Base-by-base conservation (phyloP, 2,797 vertebrate species). In the Taenioides sp. region DNA sequence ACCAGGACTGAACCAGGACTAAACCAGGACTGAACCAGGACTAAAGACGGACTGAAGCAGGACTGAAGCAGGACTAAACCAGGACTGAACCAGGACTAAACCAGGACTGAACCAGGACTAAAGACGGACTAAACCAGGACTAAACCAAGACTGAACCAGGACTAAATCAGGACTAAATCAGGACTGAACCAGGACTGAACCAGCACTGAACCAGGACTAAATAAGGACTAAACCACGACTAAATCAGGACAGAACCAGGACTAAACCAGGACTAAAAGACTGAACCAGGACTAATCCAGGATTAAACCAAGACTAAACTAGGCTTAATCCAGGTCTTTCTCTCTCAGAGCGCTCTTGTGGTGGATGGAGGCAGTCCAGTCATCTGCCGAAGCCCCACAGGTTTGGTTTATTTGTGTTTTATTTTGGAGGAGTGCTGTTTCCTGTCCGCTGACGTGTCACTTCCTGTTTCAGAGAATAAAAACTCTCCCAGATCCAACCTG, bases 341-440 rank as follows among this genome's bases (percentile, higher is more conserved):
- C 40, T 43, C 12, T 43, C 40, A 43, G 40, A 43, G 12, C 2
- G 14, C 40, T 43, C 40, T 43, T 14, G 40, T 1, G 57, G 57
- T 65, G 0, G 97, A 97, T 6, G 93, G 88, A 84, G 94, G 95
- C 2, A 76, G 85, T 58, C 92, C 89, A 0, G 90, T 95, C 78
- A 91, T 96, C 91, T 97, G 93, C 83, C 92, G 95, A 85, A 98
- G 96, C 83, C 97, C 96, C 54, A 96, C 96, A 91, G 96, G 96
- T 98, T 80, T 28, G 14, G 5, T 65, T 65, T 47, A 25, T 25
- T 47, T 0, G 11, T 16, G 20, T 22, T 47, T 47, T 65, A 16
- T 47, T 60, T 31, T 28, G 25, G 0, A 28, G 58, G 25, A 28
- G 14, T 17, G 2, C 22, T 57, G 28, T 63, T 62, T 62, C 28